phyloP scores from a whole-genome alignment of 2,888 invertebrate genomes.

The Malthinus seriepunctatus region DNA sequence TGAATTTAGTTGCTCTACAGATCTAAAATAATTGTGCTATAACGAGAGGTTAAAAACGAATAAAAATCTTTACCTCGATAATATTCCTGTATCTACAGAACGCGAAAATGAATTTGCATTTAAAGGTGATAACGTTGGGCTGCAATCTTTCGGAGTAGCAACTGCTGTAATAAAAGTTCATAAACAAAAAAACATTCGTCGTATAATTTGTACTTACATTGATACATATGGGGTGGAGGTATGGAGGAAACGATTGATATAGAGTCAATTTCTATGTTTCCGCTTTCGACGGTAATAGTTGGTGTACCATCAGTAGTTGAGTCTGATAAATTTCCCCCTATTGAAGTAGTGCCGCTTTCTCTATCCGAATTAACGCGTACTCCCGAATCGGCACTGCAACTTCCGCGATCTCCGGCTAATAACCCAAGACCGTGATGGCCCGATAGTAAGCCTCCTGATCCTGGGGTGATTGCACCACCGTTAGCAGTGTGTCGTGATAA shows the following conservation, averaged over 20 bases:
- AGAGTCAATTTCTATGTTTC: slow-evolving; percentile 71
- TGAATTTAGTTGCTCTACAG: slow-evolving; percentile 82
- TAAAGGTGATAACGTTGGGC: slow-evolving; percentile 80
- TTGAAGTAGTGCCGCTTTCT: slow-evolving; percentile 79
- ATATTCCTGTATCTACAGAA: slow-evolving; percentile 69
- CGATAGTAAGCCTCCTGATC: slow-evolving; percentile 57
- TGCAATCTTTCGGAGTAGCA: slow-evolving; percentile 82
- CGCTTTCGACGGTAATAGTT: slow-evolving; percentile 61
- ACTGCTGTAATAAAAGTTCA: slow-evolving; percentile 56
- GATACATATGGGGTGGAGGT: slow-evolving; percentile 69
- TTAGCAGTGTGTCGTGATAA: slow-evolving; percentile 62
- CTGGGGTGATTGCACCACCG: slow-evolving; percentile 67
- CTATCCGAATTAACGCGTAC: slow-evolving; percentile 82
- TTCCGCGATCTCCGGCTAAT: slow-evolving; percentile 72
- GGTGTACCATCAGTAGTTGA: slow-evolving; percentile 76
- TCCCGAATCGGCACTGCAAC: slow-evolving; percentile 86
- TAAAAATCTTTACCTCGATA: slow-evolving; percentile 60
- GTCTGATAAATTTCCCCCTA: slow-evolving; percentile 80
- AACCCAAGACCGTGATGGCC: slow-evolving; percentile 57
- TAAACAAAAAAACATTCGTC: background rate
- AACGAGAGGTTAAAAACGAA: background rate
- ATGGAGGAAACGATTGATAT: slow-evolving; percentile 72
- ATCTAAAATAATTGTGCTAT: slow-evolving; percentile 53
- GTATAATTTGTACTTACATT: slow-evolving; percentile 61
- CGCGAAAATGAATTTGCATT: slow-evolving; percentile 77